These are phyloP conservation scores for Cromileptes altivelis DNA, from an alignment of 2,113 vertebrate genomes.

Conservation along the genomic window DNA sequence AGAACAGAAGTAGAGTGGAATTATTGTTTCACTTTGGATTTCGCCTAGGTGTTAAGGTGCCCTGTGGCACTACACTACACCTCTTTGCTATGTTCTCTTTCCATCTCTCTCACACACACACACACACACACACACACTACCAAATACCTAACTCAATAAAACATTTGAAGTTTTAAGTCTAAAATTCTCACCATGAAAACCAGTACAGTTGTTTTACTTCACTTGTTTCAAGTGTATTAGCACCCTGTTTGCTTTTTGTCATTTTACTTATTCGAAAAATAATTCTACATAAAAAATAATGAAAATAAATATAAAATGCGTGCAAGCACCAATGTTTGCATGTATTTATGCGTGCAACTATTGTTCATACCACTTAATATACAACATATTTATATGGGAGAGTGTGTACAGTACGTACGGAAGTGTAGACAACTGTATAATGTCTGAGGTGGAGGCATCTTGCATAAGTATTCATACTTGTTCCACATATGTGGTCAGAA, in stretches of 20 bases:
- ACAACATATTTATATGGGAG: not conserved
- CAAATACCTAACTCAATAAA: not conserved
- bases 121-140: not conserved
- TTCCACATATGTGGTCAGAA: not conserved
- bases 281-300: too few species aligned
- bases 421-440: not conserved
- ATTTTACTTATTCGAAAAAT: too few species aligned
- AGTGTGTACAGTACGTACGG: not conserved
- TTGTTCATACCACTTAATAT: not conserved
- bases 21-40: conserved; percentile 84
- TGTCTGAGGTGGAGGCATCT: not conserved
- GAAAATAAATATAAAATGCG: too few species aligned
- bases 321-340: too few species aligned
- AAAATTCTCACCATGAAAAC: not conserved
- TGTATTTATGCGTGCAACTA: too few species aligned
- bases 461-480: too few species aligned
- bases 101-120: conserved; percentile 10
- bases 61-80: conserved; percentile 59
- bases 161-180: not conserved
- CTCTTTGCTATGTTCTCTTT: conserved; percentile 24
- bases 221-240: not conserved
- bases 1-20: conserved; percentile 81
- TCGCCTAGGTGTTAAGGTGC: conserved; percentile 73
- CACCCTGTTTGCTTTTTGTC: too few species aligned
- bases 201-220: not conserved